Evolutionary conservation across 2,113 vertebrate genomes (phyloP).

Genomic region (Paramisgurnus dabryanus): DNA sequence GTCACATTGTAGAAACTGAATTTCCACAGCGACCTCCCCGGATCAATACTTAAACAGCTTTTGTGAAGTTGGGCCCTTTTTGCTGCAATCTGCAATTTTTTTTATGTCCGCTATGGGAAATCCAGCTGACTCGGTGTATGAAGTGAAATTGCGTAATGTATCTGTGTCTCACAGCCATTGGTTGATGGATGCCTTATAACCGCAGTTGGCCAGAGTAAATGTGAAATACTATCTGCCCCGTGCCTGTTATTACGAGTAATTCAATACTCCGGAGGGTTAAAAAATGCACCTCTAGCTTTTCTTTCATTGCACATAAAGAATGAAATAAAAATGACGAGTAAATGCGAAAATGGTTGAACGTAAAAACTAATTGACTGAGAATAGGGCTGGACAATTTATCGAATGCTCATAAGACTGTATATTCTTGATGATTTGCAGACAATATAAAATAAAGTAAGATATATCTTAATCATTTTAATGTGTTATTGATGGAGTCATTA

Average conservation of each 20-base stretch:
- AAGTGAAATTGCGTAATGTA: constrained; percentile 66
- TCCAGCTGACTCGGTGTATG: constrained; percentile 74
- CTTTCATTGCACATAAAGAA: constrained; percentile 59
- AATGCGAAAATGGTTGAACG: constrained; percentile 28
- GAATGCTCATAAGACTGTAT: neutral
- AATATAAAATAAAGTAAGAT: neutral
- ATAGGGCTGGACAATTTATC: neutral
- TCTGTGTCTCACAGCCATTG: constrained; percentile 50
- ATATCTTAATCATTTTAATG: too few relatives aligned
- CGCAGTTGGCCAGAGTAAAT: constrained; percentile 58
- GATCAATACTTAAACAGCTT: constrained; percentile 81
- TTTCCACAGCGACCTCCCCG: constrained; percentile 71
- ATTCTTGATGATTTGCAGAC: neutral
- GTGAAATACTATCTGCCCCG: constrained; percentile 61
- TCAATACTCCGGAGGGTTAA: constrained; percentile 62
- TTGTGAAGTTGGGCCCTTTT: constrained; percentile 74
- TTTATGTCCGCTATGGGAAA: constrained; percentile 76
- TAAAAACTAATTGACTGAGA: constrained; percentile 47
- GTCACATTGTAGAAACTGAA: constrained; percentile 66
- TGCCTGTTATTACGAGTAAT: constrained; percentile 68
- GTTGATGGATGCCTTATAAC: constrained; percentile 68
- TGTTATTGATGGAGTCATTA: too few relatives aligned
- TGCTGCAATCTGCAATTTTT: constrained; percentile 76
- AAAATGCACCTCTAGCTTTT: constrained; percentile 46
- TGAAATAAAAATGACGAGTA: constrained; percentile 61